Evolutionary conservation across 2,888 invertebrate genomes (phyloP).

Genomic region (Volucella zonaria): DNA sequence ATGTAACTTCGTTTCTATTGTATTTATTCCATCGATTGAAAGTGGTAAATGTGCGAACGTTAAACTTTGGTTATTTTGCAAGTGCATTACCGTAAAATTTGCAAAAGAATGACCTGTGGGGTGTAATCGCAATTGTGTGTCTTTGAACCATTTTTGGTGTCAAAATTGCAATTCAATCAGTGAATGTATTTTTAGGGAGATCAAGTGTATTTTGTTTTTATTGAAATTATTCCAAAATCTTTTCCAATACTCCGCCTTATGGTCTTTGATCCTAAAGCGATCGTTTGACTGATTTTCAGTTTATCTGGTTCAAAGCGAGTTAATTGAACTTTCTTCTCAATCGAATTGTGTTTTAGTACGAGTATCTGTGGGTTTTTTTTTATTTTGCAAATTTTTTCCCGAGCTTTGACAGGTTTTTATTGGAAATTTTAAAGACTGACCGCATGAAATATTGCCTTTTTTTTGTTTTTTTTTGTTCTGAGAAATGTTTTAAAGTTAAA

Average conservation of each 20-base stretch:
- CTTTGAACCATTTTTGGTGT: neutral
- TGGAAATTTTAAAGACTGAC: neutral
- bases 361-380: neutral
- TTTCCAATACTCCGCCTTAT: neutral
- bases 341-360: neutral
- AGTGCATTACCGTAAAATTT: neutral
- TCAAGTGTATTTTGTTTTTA: no score
- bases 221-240: neutral
- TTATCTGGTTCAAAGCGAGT: neutral
- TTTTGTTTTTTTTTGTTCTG: no score
- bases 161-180: neutral
- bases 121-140: neutral
- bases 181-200: neutral
- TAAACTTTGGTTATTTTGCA: neutral
- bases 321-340: slow-evolving; percentile 1
- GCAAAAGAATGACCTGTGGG: neutral
- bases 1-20: slow-evolving; percentile 5
- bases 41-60: neutral
- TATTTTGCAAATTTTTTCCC: neutral
- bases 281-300: neutral
- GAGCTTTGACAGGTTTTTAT: neutral
- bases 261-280: slow-evolving; percentile 11
- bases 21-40: neutral
- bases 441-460: no score
- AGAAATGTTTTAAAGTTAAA: no score